Base-by-base conservation (phyloP, 2,113 vertebrate species). In the Eudyptes chrysolophus region DNA sequence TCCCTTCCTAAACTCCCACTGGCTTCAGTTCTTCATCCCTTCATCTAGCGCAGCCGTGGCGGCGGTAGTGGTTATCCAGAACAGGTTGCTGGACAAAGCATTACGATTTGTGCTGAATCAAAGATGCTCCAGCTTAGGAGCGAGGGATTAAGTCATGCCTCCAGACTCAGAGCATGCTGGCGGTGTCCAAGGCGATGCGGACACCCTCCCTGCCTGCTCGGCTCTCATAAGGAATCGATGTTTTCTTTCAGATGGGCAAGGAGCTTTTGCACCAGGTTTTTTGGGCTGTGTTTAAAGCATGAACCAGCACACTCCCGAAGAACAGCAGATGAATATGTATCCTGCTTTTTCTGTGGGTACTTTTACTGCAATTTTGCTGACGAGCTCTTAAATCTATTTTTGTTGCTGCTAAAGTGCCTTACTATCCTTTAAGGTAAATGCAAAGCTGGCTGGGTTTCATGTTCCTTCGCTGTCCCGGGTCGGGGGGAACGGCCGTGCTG, bases 381-480 rank as follows among this genome's bases (percentile, higher is more conserved):
- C 26, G 52, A 94, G 72, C 91, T 94, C 93, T 87, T 84, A 95
- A 92, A 95, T 95, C 84, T 86, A 8, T 88, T 97, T 97, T 98
- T 96, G 90, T 42, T 83, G 91, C 95, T 85, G 76, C 77, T 79
- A 2, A 68, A 82, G 70, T 44, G 49, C 70, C 70, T 82, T 64
- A 22, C 71, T 36, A 18, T 68, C 68, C 90, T 65, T 74, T 44
- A 38, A 86, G 77, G 48, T 14, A 44, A 72, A 44, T 0, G 49
- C 66, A 58, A n/a, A 51, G 25, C 74, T n/a, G n/a, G 32, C 22
- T 0, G 7, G 24, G 34, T 32, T 38, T 78, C 62, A 6, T 2
- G 8, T 13, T 24, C 22, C 60, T 58, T 24, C 0, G 1, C 57
- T 11, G 13, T 34, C 27, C 83, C 2, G 4, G 55, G 21, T 48